Evolutionary conservation across 2,888 invertebrate species (phyloP).

Genomic region (Folsomia manolachei): DNA sequence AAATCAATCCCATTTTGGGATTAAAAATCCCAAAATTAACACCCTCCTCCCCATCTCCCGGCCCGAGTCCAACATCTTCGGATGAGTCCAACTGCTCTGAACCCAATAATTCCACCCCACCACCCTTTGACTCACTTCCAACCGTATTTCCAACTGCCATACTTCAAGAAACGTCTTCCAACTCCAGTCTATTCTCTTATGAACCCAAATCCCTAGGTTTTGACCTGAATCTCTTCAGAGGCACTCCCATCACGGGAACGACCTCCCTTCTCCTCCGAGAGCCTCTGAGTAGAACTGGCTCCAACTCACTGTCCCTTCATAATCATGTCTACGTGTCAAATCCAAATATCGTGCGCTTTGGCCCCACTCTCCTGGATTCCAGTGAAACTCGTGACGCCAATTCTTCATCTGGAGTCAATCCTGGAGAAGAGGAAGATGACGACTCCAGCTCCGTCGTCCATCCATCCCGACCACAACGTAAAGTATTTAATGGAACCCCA

Average conservation of each 20-base stretch:
- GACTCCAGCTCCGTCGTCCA: not conserved
- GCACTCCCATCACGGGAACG: conserved; percentile 6
- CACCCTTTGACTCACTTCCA: conserved; percentile 38
- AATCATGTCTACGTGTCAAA: conserved; percentile 42
- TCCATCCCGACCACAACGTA: conserved; percentile 12
- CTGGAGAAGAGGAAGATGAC: not conserved
- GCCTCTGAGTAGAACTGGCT: conserved; percentile 35
- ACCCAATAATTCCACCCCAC: conserved; percentile 9
- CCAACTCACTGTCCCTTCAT: conserved; percentile 38
- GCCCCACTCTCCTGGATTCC: too few relatives aligned
- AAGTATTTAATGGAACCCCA: conserved; percentile 12
- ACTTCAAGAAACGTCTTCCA: conserved; percentile 38
- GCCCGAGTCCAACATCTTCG: conserved; percentile 21
- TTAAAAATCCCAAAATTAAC: conserved; percentile 22
- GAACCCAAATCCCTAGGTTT: conserved; percentile 44
- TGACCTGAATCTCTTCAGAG: conserved; percentile 26
- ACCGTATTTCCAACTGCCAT: conserved; percentile 40
- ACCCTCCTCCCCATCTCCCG: conserved; percentile 26
- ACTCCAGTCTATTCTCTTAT: conserved; percentile 39
- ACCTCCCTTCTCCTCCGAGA: conserved; percentile 21
- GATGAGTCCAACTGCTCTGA: not conserved
- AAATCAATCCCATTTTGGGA: conserved; percentile 41
- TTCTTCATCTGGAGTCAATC: conserved; percentile 3
- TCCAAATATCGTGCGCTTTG: conserved; percentile 34
- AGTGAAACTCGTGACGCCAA: conserved; percentile 18